Evolutionary conservation across 1,140 invertebrate species (phyloP).

Genomic region (Parasteatoda tepidariorum): DNA sequence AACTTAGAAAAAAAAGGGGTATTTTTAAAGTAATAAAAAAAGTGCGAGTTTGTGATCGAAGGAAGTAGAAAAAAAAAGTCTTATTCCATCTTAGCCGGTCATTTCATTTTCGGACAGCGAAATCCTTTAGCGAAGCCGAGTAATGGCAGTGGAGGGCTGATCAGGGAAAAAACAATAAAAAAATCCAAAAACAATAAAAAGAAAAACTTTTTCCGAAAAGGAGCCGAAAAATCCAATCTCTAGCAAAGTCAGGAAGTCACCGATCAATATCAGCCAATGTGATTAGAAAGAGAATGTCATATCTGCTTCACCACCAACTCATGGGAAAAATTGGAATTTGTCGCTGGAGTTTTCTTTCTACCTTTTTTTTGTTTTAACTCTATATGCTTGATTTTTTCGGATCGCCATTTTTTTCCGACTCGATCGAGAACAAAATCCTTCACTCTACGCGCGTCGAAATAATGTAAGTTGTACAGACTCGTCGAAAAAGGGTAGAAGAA

Average conservation of each 20-base stretch:
- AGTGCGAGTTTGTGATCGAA: slow-evolving; percentile 26
- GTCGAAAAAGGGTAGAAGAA: slow-evolving; percentile 3
- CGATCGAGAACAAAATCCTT: neutral
- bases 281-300: slow-evolving; percentile 59
- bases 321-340: slow-evolving; percentile 59
- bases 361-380: slow-evolving; percentile 26
- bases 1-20: neutral
- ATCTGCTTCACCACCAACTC: slow-evolving; percentile 60
- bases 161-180: neutral
- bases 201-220: slow-evolving; percentile 38
- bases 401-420: neutral
- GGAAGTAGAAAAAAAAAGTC: slow-evolving; percentile 5
- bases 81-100: slow-evolving; percentile 44
- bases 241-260: slow-evolving; percentile 52
- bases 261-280: slow-evolving; percentile 59
- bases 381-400: slow-evolving; percentile 5
- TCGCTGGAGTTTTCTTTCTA: slow-evolving; percentile 28
- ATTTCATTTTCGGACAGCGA: slow-evolving; percentile 59
- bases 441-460: slow-evolving; percentile 30
- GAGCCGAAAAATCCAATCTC: slow-evolving; percentile 59
- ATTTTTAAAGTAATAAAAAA: slow-evolving; percentile 50
- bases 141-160: neutral
- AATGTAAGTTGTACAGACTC: slow-evolving; percentile 42
- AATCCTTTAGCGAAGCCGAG: slow-evolving; percentile 52
- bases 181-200: slow-evolving; percentile 25